Percentiles rank a stretch among this genome's conserved stretches.
phyloP scores from a whole-genome alignment of 2,113 vertebrate species.

The Tetrax tetrax region DNA sequence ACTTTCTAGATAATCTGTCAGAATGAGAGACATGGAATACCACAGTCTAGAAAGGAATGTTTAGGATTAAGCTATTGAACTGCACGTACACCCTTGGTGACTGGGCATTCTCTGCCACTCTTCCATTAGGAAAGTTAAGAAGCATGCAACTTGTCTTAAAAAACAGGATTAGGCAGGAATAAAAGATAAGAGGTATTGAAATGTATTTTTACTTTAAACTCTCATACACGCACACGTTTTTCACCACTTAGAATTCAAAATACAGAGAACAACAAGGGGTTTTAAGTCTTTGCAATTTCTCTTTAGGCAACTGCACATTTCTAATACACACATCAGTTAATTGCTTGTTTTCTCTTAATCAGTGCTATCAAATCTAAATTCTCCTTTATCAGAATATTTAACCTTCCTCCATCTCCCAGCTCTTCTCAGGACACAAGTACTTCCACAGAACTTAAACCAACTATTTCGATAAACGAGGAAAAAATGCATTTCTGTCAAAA shows the following conservation, averaged over 20 bases:
- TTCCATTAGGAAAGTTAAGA: background rate
- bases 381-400: conserved; percentile 10
- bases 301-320: background rate
- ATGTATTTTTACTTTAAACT: background rate
- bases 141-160: background rate
- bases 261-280: background rate
- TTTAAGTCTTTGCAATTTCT: background rate
- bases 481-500: background rate
- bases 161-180: background rate
- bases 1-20: background rate
- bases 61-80: background rate
- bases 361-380: background rate
- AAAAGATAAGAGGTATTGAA: background rate
- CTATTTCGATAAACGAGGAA: background rate
- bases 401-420: background rate
- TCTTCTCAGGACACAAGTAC: background rate
- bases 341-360: background rate
- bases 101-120: background rate
- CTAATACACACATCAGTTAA: background rate
- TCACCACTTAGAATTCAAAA: background rate
- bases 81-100: background rate
- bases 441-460: background rate
- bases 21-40: background rate
- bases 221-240: background rate
- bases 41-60: background rate